These are phyloP conservation scores for Origma solitaria DNA, from an alignment of 2,113 vertebrate species.

Conservation along the genomic window DNA sequence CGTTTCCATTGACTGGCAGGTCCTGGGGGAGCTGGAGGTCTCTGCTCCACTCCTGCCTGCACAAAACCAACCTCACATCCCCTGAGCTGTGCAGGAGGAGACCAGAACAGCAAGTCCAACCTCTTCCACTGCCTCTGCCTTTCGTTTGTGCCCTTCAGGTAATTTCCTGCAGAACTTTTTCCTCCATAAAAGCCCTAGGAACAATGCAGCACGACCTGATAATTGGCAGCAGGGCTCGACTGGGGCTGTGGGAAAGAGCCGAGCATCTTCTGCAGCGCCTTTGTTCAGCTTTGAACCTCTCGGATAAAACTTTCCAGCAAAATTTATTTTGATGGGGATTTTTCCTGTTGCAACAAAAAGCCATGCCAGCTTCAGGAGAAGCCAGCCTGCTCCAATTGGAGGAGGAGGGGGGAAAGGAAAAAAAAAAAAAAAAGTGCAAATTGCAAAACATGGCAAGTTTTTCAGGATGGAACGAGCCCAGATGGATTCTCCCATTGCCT, in stretches of 20 bases:
- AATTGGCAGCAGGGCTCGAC: background rate
- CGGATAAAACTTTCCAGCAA: background rate
- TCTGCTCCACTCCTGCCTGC: background rate
- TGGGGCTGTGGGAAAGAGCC: background rate
- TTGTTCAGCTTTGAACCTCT: background rate
- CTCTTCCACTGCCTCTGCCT: background rate
- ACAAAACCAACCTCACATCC: background rate
- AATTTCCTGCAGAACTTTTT: background rate
- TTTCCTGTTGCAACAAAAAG: background rate
- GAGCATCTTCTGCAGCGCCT: background rate
- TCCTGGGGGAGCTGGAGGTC: background rate
- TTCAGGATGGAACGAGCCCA: conserved; percentile 30
- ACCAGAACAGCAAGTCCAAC: rapidly evolving
- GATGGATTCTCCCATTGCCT: conserved; percentile 12
- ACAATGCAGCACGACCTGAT: background rate
- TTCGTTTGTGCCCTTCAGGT: background rate
- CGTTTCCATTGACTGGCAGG: background rate
- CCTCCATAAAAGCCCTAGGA: background rate
- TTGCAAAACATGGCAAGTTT: background rate
- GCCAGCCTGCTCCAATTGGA: background rate
- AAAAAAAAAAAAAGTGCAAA: background rate
- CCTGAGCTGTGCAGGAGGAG: background rate
- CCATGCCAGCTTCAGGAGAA: background rate
- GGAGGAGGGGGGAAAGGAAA: background rate
- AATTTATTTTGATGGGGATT: background rate